phyloP scores from a whole-genome alignment of 2,113 vertebrate genomes.

The Oryzias curvinotus region DNA sequence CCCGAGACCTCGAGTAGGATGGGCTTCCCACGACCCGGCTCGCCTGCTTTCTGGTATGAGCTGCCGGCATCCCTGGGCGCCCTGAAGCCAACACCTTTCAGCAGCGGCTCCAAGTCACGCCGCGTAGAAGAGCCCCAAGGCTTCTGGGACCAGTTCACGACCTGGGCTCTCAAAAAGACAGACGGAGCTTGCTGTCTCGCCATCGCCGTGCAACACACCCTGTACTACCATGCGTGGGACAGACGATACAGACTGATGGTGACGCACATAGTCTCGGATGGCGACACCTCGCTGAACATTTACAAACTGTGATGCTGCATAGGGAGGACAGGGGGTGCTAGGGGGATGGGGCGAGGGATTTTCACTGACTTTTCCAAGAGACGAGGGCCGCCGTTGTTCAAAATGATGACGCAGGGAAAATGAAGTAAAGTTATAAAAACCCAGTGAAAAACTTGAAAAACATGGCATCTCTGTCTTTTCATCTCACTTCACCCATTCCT shows the following conservation, averaged over 20 bases:
- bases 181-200: neutral
- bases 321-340: too few species aligned
- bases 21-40: neutral
- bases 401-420: too few species aligned
- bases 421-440: too few species aligned
- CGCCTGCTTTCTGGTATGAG: neutral
- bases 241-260: neutral
- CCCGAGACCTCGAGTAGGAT: neutral
- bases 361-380: too few species aligned
- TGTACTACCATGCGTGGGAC: neutral
- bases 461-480: too few species aligned
- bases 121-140: neutral
- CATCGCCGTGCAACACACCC: neutral
- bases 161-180: neutral
- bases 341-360: too few species aligned
- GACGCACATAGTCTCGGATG: neutral
- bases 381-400: too few species aligned
- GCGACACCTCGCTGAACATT: neutral
- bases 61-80: neutral
- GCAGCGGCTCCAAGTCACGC: neutral
- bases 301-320: neutral
- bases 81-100: neutral
- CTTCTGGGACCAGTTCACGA: too few species aligned
- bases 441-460: too few species aligned
- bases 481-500: too few species aligned